Evolutionary conservation across 1,140 invertebrate genomes (phyloP).

Genomic region (Thaumatotibia leucotreta): DNA sequence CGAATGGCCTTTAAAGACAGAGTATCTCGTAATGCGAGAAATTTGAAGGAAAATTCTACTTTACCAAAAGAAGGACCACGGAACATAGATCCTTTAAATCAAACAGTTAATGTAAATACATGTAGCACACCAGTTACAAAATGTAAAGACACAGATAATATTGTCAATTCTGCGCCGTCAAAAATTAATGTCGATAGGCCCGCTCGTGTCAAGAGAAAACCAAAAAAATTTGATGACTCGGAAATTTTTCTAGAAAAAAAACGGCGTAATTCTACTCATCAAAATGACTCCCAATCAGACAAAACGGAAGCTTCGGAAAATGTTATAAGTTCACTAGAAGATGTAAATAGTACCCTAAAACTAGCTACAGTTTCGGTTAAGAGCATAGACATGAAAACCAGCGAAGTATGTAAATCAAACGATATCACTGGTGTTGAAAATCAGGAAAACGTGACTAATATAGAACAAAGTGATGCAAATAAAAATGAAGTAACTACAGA

Average conservation of each 20-base stretch:
- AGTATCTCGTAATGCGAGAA: slow-evolving; percentile 58
- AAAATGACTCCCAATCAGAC: slow-evolving; percentile 22
- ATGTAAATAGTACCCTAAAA: not conserved
- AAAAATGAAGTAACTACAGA: not conserved
- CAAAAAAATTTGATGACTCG: slow-evolving; percentile 66
- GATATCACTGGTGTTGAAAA: not conserved
- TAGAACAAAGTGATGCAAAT: not conserved
- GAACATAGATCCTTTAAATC: slow-evolving; percentile 12
- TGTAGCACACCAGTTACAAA: slow-evolving; percentile 38
- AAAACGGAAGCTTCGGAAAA: not conserved
- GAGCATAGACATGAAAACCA: not conserved
- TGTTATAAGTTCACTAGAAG: not conserved
- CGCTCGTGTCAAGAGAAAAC: slow-evolving; percentile 61
- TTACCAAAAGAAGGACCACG: slow-evolving; percentile 28
- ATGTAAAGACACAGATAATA: slow-evolving; percentile 17
- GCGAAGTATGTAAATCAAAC: not conserved
- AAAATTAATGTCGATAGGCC: slow-evolving; percentile 51
- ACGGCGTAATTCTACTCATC: slow-evolving; percentile 31
- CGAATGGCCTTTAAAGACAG: slow-evolving; percentile 61
- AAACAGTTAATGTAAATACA: slow-evolving; percentile 29
- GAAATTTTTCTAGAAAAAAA: slow-evolving; percentile 44
- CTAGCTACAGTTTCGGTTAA: not conserved
- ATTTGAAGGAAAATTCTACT: slow-evolving; percentile 52
- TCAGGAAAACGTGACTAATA: not conserved
- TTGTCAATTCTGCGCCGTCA: slow-evolving; percentile 48